phyloP scores from a whole-genome alignment of 2,888 invertebrate genomes.

The Conus canariensis region DNA sequence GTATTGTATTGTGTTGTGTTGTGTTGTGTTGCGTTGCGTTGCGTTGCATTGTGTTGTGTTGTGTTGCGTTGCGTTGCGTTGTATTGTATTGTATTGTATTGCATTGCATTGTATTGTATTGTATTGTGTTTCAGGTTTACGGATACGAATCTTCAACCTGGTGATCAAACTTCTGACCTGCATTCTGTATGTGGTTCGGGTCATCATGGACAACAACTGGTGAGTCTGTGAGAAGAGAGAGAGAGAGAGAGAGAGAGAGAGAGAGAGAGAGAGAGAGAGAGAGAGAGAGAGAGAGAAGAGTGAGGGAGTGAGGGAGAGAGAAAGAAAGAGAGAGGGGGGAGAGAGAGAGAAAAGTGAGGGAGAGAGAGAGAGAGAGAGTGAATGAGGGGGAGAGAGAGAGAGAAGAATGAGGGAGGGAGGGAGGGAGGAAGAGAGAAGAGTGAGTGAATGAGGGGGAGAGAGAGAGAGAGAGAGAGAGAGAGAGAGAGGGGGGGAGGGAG shows the following conservation, averaged over 20 bases:
- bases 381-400: background rate
- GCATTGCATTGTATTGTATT: too few species aligned
- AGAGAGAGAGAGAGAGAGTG: background rate
- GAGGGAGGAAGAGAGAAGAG: background rate
- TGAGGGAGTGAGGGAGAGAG: background rate
- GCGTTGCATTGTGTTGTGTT: too few species aligned
- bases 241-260: background rate
- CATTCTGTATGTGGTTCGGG: constrained; percentile 95
- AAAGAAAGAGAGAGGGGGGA: background rate
- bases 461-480: background rate
- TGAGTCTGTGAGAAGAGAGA: constrained; percentile 6
- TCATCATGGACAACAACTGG: constrained; percentile 91
- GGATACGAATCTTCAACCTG: constrained; percentile 98
- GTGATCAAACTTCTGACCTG: constrained; percentile 98
- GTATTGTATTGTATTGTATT: too few species aligned
- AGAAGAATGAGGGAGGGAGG: background rate
- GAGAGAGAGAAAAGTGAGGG: background rate
- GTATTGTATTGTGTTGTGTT: too few species aligned
- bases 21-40: too few species aligned
- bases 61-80: too few species aligned
- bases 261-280: background rate
- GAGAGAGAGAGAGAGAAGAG: background rate
- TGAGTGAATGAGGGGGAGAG: background rate
- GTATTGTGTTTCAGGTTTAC: constrained; percentile 83
- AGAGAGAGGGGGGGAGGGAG: background rate